Conservation (phyloP, 2,888 invertebrate species). For the Lithophane ornitopus region DNA sequence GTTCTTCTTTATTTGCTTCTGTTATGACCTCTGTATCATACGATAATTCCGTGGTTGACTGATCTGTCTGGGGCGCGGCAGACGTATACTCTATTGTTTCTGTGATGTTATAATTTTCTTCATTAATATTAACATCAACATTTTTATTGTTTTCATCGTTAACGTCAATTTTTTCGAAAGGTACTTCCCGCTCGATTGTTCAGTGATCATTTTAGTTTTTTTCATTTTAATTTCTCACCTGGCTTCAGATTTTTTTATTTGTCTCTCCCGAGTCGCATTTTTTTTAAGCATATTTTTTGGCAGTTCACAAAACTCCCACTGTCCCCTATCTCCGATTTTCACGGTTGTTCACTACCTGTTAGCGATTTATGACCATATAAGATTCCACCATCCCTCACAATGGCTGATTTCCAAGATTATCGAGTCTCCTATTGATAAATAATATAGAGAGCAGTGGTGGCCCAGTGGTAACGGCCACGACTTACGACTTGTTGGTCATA, state of each 20-base stretch:
- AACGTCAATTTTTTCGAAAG: constrained; percentile 86
- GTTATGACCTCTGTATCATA: constrained; percentile 62
- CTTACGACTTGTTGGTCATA: too few species aligned
- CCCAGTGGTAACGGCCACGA: too few species aligned
- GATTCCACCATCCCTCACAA: not conserved
- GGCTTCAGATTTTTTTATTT: not conserved
- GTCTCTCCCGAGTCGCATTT: not conserved
- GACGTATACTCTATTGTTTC: constrained; percentile 64
- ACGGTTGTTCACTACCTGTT: not conserved
- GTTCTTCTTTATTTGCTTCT: constrained; percentile 66
- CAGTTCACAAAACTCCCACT: not conserved
- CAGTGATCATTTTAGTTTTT: not conserved
- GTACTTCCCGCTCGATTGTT: constrained; percentile 51
- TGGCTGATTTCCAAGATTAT: not conserved
- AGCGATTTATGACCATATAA: not conserved
- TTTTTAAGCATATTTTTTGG: not conserved
- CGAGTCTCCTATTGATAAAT: not conserved
- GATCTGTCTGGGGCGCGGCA: constrained; percentile 46
- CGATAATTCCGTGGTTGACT: constrained; percentile 63
- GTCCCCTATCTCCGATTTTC: not conserved
- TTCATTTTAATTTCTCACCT: not conserved
- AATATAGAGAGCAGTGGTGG: too few species aligned
- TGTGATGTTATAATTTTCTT: constrained; percentile 63
- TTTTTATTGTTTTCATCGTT: constrained; percentile 85
- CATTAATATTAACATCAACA: constrained; percentile 82